A percentile compares a stretch with the other conserved stretches of the same genome.
Conservation (phyloP, 2,888 invertebrate species). For the Clostera curtula region DNA sequence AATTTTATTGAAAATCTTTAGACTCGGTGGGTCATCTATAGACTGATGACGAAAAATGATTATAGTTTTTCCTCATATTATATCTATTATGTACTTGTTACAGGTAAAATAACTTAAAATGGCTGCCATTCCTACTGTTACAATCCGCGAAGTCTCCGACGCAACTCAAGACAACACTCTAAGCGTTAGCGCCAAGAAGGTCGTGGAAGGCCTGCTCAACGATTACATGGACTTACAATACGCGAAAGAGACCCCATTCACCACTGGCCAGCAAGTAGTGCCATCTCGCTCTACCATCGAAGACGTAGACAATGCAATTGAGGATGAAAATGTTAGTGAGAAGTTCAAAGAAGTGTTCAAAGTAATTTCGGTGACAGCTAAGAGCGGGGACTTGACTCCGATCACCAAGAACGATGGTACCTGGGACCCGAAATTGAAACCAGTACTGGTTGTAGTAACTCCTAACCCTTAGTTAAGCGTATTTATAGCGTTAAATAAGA, state of each 20-base stretch:
- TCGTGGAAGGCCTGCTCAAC: constrained; percentile 52
- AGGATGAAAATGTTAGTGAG: constrained; percentile 32
- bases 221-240: constrained; percentile 62
- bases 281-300: constrained; percentile 39
- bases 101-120: constrained; percentile 31
- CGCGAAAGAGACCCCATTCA: constrained; percentile 54
- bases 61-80: background rate
- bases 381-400: constrained; percentile 49
- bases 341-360: constrained; percentile 46
- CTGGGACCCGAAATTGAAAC: constrained; percentile 53
- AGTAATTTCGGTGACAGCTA: constrained; percentile 44
- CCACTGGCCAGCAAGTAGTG: constrained; percentile 53
- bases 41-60: no score
- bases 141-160: constrained; percentile 41
- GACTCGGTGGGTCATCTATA: no score
- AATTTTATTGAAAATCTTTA: no score
- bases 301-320: constrained; percentile 42
- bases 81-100: background rate
- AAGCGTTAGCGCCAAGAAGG: constrained; percentile 37
- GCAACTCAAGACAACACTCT: constrained; percentile 42
- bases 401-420: constrained; percentile 40
- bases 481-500: constrained; percentile 9
- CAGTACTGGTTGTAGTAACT: constrained; percentile 50
- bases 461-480: constrained; percentile 30
- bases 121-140: constrained; percentile 44